Conservation (phyloP, 2,888 invertebrate genomes). For the Rhimphoctona megacephalus region DNA sequence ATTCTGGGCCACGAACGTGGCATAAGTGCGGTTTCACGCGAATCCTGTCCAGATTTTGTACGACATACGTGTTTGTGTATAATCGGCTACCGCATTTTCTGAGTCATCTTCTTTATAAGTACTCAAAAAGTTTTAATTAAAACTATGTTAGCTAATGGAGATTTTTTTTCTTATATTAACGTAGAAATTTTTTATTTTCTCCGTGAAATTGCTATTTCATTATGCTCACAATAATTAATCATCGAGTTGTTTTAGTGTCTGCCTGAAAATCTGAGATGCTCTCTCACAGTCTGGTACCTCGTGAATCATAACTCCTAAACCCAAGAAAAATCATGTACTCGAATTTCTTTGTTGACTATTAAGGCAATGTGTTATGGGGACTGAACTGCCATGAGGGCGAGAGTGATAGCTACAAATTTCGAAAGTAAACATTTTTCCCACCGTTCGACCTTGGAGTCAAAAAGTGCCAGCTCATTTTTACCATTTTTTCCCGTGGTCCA, state of each 20-base stretch:
- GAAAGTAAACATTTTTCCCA: neutral
- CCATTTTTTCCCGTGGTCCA: neutral
- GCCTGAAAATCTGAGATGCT: neutral
- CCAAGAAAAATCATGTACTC: neutral
- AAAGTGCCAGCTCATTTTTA: neutral
- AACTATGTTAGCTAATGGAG: neutral
- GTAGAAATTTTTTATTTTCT: neutral
- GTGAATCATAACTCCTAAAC: neutral
- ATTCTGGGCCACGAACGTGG: slow-evolving; percentile 14
- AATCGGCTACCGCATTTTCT: slow-evolving; percentile 2
- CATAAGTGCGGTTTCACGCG: slow-evolving; percentile 30
- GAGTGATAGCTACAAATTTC: neutral
- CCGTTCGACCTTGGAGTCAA: neutral
- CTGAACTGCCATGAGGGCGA: neutral
- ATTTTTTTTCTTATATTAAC: neutral
- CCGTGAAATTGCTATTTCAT: neutral
- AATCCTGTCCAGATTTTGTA: neutral
- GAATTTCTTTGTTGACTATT: neutral
- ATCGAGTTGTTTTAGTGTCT: neutral
- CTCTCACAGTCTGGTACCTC: neutral
- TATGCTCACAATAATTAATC: neutral
- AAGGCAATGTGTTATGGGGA: neutral
- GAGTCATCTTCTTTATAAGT: neutral
- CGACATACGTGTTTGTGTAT: neutral
- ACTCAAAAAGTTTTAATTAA: neutral